Percentiles rank a stretch among this genome's conserved stretches.
These are phyloP conservation scores for Ichneumoninae sp. DNA, from an alignment of 2,888 invertebrate genomes.

Conservation along the genomic window DNA sequence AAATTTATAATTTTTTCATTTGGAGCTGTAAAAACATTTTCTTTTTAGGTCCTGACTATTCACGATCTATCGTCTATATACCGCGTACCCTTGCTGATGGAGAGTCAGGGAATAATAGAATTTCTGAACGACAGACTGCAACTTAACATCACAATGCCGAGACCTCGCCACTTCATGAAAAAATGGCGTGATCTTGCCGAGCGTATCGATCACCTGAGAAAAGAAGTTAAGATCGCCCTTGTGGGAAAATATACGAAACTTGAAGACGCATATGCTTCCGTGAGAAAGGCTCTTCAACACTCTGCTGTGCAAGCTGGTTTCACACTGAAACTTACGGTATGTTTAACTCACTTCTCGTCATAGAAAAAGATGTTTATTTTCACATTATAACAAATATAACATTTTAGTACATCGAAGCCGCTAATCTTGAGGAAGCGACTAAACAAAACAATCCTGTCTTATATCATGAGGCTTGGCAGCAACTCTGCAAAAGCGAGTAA, in stretches of 20 bases:
- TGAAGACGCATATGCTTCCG: conserved; percentile 98
- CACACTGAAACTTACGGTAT: conserved; percentile 91
- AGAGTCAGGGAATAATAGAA: conserved; percentile 94
- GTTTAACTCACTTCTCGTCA: conserved; percentile 38
- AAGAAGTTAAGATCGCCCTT: conserved; percentile 94
- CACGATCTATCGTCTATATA: conserved; percentile 98
- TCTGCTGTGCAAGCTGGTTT: conserved; percentile 94
- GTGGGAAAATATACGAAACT: conserved; percentile 99
- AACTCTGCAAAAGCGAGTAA: conserved; percentile 94
- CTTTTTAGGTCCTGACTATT: conserved; percentile 93
- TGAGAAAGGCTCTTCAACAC: conserved; percentile 97
- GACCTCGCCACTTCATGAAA: conserved; percentile 90
- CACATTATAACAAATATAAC: not conserved
- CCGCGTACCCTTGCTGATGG: conserved; percentile 97
- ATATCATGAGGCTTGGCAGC: conserved; percentile 97
- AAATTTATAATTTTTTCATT: conserved; percentile 16
- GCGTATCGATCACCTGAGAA: conserved; percentile 92
- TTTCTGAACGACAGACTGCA: conserved; percentile 93
- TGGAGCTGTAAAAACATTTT: conserved; percentile 19
- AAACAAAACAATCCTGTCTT: conserved; percentile 91
- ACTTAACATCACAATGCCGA: conserved; percentile 88
- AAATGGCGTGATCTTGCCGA: conserved; percentile 96
- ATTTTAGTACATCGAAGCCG: conserved; percentile 94
- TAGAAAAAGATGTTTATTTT: not conserved
- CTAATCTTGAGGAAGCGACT: conserved; percentile 92